A percentile compares a stretch with the other conserved stretches of the same genome.
phyloP scores from a whole-genome alignment of 2,113 vertebrate genomes.

The Anolis sagrei region DNA sequence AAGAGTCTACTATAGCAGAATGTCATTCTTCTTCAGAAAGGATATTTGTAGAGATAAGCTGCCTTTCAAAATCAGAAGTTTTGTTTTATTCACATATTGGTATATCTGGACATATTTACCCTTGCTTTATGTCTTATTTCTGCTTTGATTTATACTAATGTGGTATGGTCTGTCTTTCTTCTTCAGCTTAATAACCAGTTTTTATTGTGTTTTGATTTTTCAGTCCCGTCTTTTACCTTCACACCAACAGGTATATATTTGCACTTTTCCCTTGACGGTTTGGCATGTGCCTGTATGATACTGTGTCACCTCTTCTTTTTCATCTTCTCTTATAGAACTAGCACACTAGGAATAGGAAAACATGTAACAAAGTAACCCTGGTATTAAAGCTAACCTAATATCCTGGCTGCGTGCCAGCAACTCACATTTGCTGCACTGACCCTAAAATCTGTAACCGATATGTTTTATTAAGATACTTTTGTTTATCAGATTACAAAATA shows the following conservation, averaged over 20 bases:
- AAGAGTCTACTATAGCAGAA: constrained; percentile 34
- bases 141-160: constrained; percentile 85
- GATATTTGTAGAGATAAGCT: constrained; percentile 53
- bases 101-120: constrained; percentile 72
- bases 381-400: background rate
- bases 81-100: constrained; percentile 63
- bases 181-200: constrained; percentile 87
- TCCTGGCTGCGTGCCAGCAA: background rate
- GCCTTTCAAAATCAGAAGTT: constrained; percentile 58
- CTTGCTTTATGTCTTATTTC: constrained; percentile 79
- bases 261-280: constrained; percentile 78
- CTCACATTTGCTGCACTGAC: background rate
- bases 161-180: constrained; percentile 82
- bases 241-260: constrained; percentile 97
- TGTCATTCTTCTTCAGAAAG: constrained; percentile 39
- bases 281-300: constrained; percentile 74
- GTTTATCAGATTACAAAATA: no score
- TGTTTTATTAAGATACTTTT: background rate
- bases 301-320: constrained; percentile 52
- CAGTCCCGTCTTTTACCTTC: constrained; percentile 99
- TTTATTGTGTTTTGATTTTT: constrained; percentile 85
- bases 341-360: constrained; percentile 10
- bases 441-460: background rate
- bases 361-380: background rate
- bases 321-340: constrained; percentile 63